Evolutionary conservation across 2,888 invertebrate species (phyloP).

Genomic region (Tryphoninae sp.): DNA sequence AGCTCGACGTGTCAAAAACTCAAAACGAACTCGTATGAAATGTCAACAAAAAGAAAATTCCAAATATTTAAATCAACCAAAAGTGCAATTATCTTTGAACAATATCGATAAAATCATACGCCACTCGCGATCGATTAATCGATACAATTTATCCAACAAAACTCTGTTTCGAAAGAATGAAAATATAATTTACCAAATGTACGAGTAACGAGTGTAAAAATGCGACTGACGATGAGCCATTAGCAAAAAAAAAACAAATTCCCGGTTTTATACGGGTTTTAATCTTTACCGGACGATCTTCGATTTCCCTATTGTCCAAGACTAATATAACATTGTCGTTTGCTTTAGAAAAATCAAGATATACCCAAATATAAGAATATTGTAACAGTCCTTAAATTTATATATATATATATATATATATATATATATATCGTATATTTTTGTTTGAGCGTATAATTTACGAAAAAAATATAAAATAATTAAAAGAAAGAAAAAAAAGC

Average conservation of each 20-base stretch:
- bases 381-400: constrained; percentile 23
- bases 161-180: constrained; percentile 36
- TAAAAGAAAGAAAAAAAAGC: too few relatives aligned
- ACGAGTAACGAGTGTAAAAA: constrained; percentile 53
- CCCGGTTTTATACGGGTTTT: neutral
- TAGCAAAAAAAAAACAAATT: constrained; percentile 27
- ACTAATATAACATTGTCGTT: constrained; percentile 28
- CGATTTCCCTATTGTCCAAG: constrained; percentile 18
- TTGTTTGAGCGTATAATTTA: neutral
- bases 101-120: too few relatives aligned
- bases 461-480: neutral
- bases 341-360: neutral
- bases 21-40: constrained; percentile 40
- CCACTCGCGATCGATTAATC: too few relatives aligned
- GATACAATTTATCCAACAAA: too few relatives aligned
- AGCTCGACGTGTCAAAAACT: constrained; percentile 6
- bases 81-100: neutral
- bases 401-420: neutral
- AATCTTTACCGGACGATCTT: constrained; percentile 38
- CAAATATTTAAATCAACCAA: constrained; percentile 8
- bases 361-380: constrained; percentile 9
- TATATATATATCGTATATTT: constrained; percentile 1
- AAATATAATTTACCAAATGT: constrained; percentile 62
- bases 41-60: neutral
- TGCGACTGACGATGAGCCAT: constrained; percentile 58